Evolutionary conservation across 1,140 invertebrate genomes (phyloP), one percentile per base, ranked within the genome.

Genomic region (Ephestia elutella): DNA sequence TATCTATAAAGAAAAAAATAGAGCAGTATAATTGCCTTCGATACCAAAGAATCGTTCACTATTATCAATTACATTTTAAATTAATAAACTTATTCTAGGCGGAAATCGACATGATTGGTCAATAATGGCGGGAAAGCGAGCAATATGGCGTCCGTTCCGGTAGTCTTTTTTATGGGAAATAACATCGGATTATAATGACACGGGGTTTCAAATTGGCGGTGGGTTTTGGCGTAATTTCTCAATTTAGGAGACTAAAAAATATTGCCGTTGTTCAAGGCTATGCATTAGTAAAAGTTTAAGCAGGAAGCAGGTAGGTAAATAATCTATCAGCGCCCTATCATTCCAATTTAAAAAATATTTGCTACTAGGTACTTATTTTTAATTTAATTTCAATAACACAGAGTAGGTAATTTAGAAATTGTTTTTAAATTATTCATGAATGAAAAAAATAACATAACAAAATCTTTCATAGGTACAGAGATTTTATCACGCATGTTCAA

Each of bases 141-240:
- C 81, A 85, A 82, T 78, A 85, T 85, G 82, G 78, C 77, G 73
- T 59, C 73, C 57, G 71, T 82, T 80, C 78, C 78, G 78, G 73
- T 74, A 15, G n/a, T 5, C 2, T 10, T 15, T 44, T 44, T 44
- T 44, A 71, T 70, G 66, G 73, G 70, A 81, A 74, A 70, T 59
- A 59, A 63, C 58, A 57, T 60, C 38, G 57, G 56, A 63, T 62
- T 57, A 54, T 72, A 78, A 78, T 79, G 60, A 71, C 62, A 71
- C 60, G 66, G 38, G 2, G 13, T 3, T 1, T 15, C 13, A 15
- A 44, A 44, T 44, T 44, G 15, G 38, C n/a, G 38, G 15, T n/a
- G n/a, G 2, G 1, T 17, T 5, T 38, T 38, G n/a, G n/a, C 8
- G 38, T 15, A 44, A 44, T 44, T 44, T 44, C 38, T 44, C n/a